These are phyloP conservation scores for Scaptomyza parva DNA, from an alignment of 2,888 invertebrate genomes.

Conservation along the genomic window DNA sequence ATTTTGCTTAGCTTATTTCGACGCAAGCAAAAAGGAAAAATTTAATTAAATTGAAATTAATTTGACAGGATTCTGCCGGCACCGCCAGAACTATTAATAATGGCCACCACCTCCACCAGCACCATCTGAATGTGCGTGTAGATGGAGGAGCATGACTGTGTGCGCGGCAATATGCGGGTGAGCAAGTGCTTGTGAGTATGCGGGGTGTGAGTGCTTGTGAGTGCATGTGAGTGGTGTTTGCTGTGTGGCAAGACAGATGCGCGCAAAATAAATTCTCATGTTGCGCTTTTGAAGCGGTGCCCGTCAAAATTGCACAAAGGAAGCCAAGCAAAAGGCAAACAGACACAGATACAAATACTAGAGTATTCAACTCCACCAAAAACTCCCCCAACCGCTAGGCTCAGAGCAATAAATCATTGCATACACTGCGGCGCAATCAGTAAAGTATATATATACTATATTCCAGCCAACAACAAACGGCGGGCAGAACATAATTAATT, in stretches of 20 bases:
- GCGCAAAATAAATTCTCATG: conserved; percentile 76
- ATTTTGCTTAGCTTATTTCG: conserved; percentile 59
- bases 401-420: conserved; percentile 69
- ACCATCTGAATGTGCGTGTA: conserved; percentile 34
- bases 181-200: conserved; percentile 15
- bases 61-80: conserved; percentile 76
- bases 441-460: conserved; percentile 5
- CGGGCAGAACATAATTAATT: conserved; percentile 69
- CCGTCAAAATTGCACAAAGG: conserved; percentile 70
- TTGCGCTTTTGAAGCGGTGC: conserved; percentile 73
- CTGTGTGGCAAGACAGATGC: conserved; percentile 71
- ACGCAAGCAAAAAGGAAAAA: conserved; percentile 32
- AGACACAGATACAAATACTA: conserved; percentile 8
- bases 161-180: conserved; percentile 20
- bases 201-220: conserved; percentile 19
- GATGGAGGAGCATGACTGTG: conserved; percentile 16
- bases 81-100: conserved; percentile 76
- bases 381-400: conserved; percentile 18
- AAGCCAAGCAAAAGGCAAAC: conserved; percentile 28
- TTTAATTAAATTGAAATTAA: conserved; percentile 82
- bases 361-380: neutral
- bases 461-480: conserved; percentile 17
- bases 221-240: conserved; percentile 46
- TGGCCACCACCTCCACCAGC: conserved; percentile 48
- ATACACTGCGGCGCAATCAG: conserved; percentile 51